Base-by-base conservation (phyloP, 2,113 vertebrate species). In the Lepus americanus region DNA sequence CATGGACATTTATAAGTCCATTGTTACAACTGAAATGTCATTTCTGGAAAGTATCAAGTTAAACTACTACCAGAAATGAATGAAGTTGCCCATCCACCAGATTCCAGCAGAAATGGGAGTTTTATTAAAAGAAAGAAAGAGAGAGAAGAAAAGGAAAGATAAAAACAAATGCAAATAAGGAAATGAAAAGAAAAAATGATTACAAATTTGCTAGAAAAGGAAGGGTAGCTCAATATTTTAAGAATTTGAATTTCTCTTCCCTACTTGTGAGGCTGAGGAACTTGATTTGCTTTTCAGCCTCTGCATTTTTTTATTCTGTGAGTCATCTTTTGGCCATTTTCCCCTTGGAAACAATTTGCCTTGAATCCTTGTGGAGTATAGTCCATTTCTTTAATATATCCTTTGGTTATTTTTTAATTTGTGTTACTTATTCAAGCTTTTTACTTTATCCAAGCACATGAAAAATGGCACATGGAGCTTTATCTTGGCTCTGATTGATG, bases 121-220 rank as follows among this genome's bases (percentile, higher is more conserved):
- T 89, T 94, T 67, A 87, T 76, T 69, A 31, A 80, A 66, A 55
- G 3, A 13, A 81, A 49, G 11, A 20, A 31, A 29, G 39, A 53
- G 25, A 29, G 36, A 39, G 4, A 2, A 17, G 76, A 9, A 59
- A 14, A 73, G 44, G 44, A 53, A 14, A 1, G 14, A 29, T 16
- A 16, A 16, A 19, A 16, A 44, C 44, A 44, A 44, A 44, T 44
- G 44, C 6, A 44, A 44, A 44, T 44, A 39, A 51, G 51, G 36
- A 66, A 8, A 72, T 33, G 44, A 31, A 39, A 59, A 89, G 23
- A 31, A 49, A 76, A n/a, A 87, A 64, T 4, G 8, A 0, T 27
- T 66, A 20, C 9, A 59, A 73, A 73, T 63, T 59, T 79, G 25
- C 82, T 82, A 66, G 29, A 74, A 9, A 83, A 84, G 89, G 59